Base-by-base conservation (phyloP, 1,140 invertebrate genomes). In the Drosophila rhopaloa region DNA sequence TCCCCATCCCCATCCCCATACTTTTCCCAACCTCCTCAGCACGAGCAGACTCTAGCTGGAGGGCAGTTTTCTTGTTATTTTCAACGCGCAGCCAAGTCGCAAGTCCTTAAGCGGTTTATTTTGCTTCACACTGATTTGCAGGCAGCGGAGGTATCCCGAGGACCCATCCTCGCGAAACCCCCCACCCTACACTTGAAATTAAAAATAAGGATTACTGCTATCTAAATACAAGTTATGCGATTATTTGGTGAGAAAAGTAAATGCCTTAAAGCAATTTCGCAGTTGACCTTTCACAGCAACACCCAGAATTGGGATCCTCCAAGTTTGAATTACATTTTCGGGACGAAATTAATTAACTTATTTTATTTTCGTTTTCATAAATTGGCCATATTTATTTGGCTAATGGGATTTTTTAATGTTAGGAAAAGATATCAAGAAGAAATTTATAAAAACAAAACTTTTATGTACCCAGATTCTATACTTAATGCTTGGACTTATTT, bases 41-140 rank as follows among this genome's bases (percentile, higher is more conserved):
- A 61, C 27, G 13, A 65, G 65, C 53, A 57, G 48, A 43, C 65
- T 65, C 48, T 68, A 50, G 72, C 83, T 73, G 61, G 66, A 74
- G 67, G 82, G 82, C 79, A 82, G 82, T 76, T 82, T 84, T 86
- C 83, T 88, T 86, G 79, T 88, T 88, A 88, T 88, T 88, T 83
- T 71, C 75, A 85, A 78, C 76, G 78, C 81, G 78, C 74, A 76
- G 72, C 67, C 79, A 86, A 86, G 83, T 86, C 83, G 79, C 84
- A 77, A 88, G 83, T 84, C 84, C 83, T 88, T 88, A 89, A 88
- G 84, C 83, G 83, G 76, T 88, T 88, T 89, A 83, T 88, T 84
- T 84, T 88, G 37, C 76, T 77, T 88, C 80, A 83, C 84, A 88
- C 84, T 88, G 80, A 88, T 88, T 88, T 88, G 58, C 80, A 83